These are phyloP conservation scores for Gortyna flavago DNA, from an alignment of 2,888 invertebrate species.

Conservation along the genomic window DNA sequence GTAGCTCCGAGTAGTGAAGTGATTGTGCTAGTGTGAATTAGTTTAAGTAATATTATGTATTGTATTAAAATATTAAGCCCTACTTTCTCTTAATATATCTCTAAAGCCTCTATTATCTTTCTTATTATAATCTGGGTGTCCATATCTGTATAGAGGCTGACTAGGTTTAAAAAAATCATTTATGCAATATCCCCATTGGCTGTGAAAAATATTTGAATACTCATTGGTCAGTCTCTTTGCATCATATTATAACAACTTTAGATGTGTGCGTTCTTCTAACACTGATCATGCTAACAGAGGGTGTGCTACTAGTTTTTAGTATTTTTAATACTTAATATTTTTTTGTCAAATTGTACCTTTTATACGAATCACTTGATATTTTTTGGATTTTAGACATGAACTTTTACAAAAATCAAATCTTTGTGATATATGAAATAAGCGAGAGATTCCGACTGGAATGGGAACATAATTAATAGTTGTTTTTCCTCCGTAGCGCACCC, in stretches of 20 bases:
- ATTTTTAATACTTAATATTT: conserved; percentile 19
- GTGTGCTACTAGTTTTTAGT: conserved; percentile 78
- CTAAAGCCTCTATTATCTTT: conserved; percentile 59
- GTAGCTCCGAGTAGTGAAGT: conserved; percentile 86
- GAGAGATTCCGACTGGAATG: conserved; percentile 5
- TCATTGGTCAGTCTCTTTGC: conserved; percentile 54
- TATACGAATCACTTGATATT: background rate
- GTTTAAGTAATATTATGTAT: conserved; percentile 79
- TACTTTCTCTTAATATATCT: conserved; percentile 69
- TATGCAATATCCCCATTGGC: conserved; percentile 52
- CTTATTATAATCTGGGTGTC: conserved; percentile 60
- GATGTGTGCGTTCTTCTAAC: conserved; percentile 70
- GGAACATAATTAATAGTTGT: conserved; percentile 56
- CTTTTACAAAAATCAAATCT: background rate
- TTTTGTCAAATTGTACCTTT: background rate
- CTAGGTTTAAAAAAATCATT: conserved; percentile 42
- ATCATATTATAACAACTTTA: conserved; percentile 53
- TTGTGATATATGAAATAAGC: background rate
- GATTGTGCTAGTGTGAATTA: conserved; percentile 77
- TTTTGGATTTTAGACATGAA: conserved; percentile 2
- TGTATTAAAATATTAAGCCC: conserved; percentile 69
- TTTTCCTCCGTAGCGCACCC: conserved; percentile 88
- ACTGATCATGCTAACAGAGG: conserved; percentile 77
- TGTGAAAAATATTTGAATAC: conserved; percentile 61
- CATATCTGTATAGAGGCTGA: conserved; percentile 56